A percentile compares a stretch with the other conserved stretches of the same genome.
Conservation (phyloP, 2,113 vertebrate genomes). For the Bambusicola thoracicus region DNA sequence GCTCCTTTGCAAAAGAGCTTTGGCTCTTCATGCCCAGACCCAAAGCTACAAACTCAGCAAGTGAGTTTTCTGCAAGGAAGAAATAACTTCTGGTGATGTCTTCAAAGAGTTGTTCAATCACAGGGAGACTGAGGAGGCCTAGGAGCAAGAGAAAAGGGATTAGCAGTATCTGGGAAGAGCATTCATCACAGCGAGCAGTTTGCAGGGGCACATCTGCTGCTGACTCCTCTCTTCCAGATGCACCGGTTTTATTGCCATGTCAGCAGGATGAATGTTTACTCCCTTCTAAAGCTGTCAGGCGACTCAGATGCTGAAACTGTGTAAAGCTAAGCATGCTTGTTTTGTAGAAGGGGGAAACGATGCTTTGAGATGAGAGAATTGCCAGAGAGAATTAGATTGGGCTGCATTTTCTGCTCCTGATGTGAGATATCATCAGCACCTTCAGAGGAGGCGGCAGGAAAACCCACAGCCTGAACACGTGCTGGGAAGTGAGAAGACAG, state of each 20-base stretch:
- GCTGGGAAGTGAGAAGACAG: neutral
- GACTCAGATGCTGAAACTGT: neutral
- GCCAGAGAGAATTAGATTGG: neutral
- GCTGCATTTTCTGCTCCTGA: neutral
- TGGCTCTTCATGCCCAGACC: neutral
- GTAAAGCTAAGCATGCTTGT: neutral
- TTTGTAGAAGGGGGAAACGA: neutral
- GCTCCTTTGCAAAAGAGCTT: neutral
- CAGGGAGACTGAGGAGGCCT: neutral
- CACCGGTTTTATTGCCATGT: conserved; percentile 32
- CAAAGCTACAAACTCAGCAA: neutral
- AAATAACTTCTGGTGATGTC: neutral
- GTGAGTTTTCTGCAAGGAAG: neutral
- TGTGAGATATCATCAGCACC: neutral
- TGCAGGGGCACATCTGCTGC: conserved; percentile 56
- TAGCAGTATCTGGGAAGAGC: conserved; percentile 13
- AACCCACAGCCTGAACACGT: rapidly evolving
- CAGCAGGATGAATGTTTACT: conserved; percentile 41
- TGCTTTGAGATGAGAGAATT: neutral
- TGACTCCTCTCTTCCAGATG: conserved; percentile 40
- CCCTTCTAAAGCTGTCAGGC: conserved; percentile 22
- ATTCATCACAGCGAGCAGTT: neutral
- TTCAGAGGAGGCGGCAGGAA: neutral
- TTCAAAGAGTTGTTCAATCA: conserved; percentile 3
- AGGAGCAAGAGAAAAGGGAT: conserved; percentile 21